Evolutionary conservation across 2,797 vertebrate genomes (phyloP).

Genomic region (Argentina silus): DNA sequence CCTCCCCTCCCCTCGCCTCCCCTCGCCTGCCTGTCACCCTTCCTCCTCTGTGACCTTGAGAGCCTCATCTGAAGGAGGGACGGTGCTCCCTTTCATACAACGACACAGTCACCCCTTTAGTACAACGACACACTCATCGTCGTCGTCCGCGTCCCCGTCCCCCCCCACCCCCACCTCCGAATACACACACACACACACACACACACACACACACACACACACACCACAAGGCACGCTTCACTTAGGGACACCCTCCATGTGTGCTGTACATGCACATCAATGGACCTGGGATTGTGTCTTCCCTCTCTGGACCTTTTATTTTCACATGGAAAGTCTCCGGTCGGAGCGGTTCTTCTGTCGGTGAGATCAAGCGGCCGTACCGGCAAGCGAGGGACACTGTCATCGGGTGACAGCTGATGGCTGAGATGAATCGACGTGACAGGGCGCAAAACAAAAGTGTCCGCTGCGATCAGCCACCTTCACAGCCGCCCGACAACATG

Average conservation of each 20-base stretch:
- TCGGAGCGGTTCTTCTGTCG: too few relatives aligned
- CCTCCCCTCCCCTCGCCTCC: constrained; percentile 38
- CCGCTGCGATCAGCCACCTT: constrained; percentile 58
- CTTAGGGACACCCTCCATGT: constrained; percentile 36
- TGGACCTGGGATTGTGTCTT: constrained; percentile 66
- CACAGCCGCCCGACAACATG: constrained; percentile 29
- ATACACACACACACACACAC: constrained; percentile 7
- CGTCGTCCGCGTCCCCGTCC: neutral
- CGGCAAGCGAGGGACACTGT: neutral
- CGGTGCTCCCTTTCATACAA: constrained; percentile 48
- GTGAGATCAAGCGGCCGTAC: too few relatives aligned
- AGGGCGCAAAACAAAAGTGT: constrained; percentile 63
- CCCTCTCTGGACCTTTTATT: constrained; percentile 64
- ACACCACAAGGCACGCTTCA: constrained; percentile 37
- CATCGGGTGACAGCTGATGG: constrained; percentile 40
- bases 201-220: constrained; percentile 28
- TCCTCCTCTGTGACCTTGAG: constrained; percentile 75
- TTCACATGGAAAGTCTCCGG: constrained; percentile 52
- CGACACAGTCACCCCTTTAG: neutral
- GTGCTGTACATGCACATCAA: constrained; percentile 63
- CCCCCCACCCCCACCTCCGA: neutral
- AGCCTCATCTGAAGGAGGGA: constrained; percentile 61
- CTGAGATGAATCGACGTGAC: constrained; percentile 58
- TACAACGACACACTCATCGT: too few relatives aligned
- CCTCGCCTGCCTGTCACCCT: constrained; percentile 58